Evolutionary conservation across 1,140 invertebrate genomes (phyloP), one percentile per base, ranked within the genome.

Genomic region (Piezodorus guildinii): DNA sequence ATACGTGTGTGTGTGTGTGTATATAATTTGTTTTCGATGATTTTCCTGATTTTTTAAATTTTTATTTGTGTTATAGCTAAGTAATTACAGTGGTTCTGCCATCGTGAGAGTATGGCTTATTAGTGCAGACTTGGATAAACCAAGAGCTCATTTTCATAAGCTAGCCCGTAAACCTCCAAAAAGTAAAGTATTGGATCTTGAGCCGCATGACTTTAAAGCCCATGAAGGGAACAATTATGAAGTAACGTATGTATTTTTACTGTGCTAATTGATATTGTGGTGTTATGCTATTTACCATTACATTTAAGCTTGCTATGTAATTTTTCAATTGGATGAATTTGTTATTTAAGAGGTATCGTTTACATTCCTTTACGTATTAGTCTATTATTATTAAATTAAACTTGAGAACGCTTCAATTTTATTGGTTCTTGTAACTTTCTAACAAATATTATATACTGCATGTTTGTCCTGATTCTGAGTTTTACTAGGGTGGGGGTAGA

Each of bases 31-130:
- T n/a, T n/a, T n/a, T n/a, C n/a, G n/a, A n/a, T n/a, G n/a, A n/a
- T n/a, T n/a, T n/a, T n/a, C n/a, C n/a, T n/a, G n/a, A n/a, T n/a
- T 46, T 17, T 17, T 16, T 16, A 46, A 4, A 5, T 16, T 3
- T 46, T 17, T 46, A 46, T 49, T 2, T 21, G 12, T 5, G 46
- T 46, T 51, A 19, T 12, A 62, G 45, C 21, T 62, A 1, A 5
- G 1, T 21, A 49, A 62, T 12, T 51, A 19, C 52, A 52, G 39
- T 3, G 25, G 17, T 16, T 3, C 17, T 15, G 62, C 34, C 1
- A 51, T 49, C 2, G 39, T 62, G 3, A 10, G 62, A 0, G 51
- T 46, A 17, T 62, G 62, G 62, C 62, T 62, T 4, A 30, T 62
- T 14, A 30, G 46, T 19, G 10, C 25, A n/a, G 1, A 27, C 0